phyloP scores from a whole-genome alignment of 2,797 vertebrate genomes.

The Emydoidea blandingii region DNA sequence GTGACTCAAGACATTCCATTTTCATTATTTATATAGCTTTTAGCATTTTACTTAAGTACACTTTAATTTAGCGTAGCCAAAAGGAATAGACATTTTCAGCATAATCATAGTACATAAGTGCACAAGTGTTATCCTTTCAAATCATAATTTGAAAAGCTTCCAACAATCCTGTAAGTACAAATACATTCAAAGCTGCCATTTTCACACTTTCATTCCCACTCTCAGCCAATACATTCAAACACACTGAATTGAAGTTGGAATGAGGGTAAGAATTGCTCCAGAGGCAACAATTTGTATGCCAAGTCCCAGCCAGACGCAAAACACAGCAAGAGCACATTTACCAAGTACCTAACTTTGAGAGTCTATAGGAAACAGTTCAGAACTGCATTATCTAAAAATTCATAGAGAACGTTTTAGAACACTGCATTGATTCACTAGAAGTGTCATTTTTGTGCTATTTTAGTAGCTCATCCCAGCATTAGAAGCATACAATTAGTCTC shows the following conservation, averaged over 20 bases:
- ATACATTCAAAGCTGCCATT: not conserved
- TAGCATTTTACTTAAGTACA: rapidly evolving
- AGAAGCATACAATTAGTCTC: not conserved
- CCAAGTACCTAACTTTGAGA: not conserved
- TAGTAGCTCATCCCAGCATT: not conserved
- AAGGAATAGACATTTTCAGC: not conserved
- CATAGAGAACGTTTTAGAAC: not conserved
- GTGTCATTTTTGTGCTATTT: not conserved
- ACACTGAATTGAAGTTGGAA: conserved; percentile 2
- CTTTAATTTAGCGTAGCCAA: not conserved
- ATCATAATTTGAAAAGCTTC: not conserved
- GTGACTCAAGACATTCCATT: not conserved
- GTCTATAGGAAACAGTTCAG: not conserved
- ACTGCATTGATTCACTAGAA: not conserved
- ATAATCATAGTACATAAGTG: not conserved
- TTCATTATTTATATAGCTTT: not conserved
- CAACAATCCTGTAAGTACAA: not conserved
- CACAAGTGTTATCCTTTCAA: not conserved
- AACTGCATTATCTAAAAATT: not conserved
- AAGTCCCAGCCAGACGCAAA: not conserved
- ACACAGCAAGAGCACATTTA: not conserved
- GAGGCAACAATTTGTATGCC: not conserved
- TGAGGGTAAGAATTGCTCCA: not conserved
- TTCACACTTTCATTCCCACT: not conserved
- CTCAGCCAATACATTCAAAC: not conserved